Evolutionary conservation across 2,113 vertebrate genomes (phyloP), one percentile per base, ranked within the genome.

Genomic region (Mystacornis crossleyi): DNA sequence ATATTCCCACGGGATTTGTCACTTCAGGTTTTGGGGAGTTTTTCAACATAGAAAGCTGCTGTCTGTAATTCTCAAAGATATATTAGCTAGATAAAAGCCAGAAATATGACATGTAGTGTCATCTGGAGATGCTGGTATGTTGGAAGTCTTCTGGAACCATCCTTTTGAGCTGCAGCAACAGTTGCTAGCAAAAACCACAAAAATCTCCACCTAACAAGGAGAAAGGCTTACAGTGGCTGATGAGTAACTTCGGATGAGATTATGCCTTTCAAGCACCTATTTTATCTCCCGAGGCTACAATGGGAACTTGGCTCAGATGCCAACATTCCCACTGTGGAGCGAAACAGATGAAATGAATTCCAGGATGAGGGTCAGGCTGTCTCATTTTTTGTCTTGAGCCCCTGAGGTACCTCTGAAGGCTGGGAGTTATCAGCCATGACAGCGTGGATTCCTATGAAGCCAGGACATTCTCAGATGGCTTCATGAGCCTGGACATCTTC

Each of bases 401-500:
- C 9, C 53, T 73, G 33, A 61, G 40, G 3, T 36, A 15, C 14
- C 14, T 61, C 67, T 55, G 34, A 58, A 70, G 34, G 43, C 33
- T 28, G 20, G 28, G 23, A 64, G n/a, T 33, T 72, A 42, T 33
- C 78, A 83, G 18, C 20, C 25, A 8, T 13, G 51, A 45, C 16
- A 42, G 4, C 29, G 42, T 38, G 40, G 57, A 4, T 16, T 75
- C 26, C 62, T 16, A 0, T 57, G 33, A 28, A 64, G 38, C 43
- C 12, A 24, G 18, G 34, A 26, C 12, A 47, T 43, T 31, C 25
- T 47, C 50, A 43, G 26, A 26, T 38, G n/a, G 21, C 15, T n/a
- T 18, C 15, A 29, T 5, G 9, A 26, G 5, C 29, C 26, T 60
- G 0, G 0, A 19, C 23, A 54, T 29, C 43, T 31, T 26, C 60